These are phyloP conservation scores for Falcunculus frontatus DNA, from an alignment of 2,113 vertebrate genomes.

Conservation along the genomic window DNA sequence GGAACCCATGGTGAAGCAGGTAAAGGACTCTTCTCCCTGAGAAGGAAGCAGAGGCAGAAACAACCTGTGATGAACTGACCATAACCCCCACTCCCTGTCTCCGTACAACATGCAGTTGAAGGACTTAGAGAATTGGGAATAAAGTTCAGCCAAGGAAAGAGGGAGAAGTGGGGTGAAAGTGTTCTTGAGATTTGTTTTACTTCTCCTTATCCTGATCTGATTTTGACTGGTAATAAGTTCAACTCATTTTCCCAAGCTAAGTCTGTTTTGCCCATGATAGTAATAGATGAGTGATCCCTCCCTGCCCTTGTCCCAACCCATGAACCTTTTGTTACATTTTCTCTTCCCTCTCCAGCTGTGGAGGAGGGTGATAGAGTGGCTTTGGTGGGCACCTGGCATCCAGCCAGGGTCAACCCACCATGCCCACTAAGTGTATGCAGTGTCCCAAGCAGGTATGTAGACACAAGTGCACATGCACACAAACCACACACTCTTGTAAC, in stretches of 20 bases:
- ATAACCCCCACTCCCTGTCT: not conserved
- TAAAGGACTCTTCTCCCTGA: not conserved
- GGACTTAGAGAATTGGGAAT: not conserved
- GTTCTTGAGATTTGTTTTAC: not conserved
- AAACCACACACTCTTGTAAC: rapidly evolving
- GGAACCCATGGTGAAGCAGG: not conserved
- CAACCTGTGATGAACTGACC: not conserved
- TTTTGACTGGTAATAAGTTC: not conserved
- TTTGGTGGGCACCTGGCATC: not conserved
- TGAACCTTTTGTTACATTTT: not conserved
- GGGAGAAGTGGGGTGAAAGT: not conserved
- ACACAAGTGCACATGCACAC: rapidly evolving
- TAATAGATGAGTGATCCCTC: not conserved
- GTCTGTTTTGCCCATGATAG: not conserved
- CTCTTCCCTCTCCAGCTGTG: not conserved
- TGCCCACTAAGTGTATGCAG: no score
- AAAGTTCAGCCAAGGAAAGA: not conserved
- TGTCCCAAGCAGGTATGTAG: not conserved
- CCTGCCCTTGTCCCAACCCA: not conserved
- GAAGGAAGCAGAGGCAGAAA: not conserved
- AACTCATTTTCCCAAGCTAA: not conserved
- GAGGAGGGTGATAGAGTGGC: not conserved
- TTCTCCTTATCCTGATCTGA: not conserved
- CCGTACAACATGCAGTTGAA: rapidly evolving
- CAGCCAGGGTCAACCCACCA: not conserved